Evolutionary conservation across 2,888 invertebrate species (phyloP).

Genomic region (Pyrrhia umbra): DNA sequence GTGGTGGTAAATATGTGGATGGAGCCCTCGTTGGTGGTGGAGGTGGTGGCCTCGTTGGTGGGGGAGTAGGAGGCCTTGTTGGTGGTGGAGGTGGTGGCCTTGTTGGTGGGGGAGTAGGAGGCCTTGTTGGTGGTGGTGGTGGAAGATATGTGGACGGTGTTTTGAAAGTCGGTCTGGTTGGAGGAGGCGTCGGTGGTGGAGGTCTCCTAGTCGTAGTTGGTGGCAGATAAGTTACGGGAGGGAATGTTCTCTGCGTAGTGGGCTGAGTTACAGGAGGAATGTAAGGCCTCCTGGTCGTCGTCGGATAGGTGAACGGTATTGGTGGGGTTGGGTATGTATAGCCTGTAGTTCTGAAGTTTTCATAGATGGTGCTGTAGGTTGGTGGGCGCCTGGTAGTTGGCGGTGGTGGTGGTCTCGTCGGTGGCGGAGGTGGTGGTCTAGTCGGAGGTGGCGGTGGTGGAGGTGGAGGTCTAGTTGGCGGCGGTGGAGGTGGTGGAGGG

Average conservation of each 20-base stretch:
- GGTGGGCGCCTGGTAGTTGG: constrained; percentile 48
- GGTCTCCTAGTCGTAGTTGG: constrained; percentile 32
- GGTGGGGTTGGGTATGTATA: constrained; percentile 60
- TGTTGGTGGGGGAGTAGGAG: constrained; percentile 52
- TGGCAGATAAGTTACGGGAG: constrained; percentile 30
- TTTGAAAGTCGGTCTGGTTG: constrained; percentile 51
- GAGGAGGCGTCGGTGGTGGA: constrained; percentile 50
- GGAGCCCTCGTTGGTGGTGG: constrained; percentile 43
- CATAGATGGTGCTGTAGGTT: constrained; percentile 30
- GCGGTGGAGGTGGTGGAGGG: constrained; percentile 30
- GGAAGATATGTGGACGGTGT: constrained; percentile 12
- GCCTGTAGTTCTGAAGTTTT: constrained; percentile 62
- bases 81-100: constrained; percentile 47
- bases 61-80: constrained; percentile 34
- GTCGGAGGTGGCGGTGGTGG: constrained; percentile 54
- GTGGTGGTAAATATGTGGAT: constrained; percentile 48
- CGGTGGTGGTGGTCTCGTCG: constrained; percentile 36
- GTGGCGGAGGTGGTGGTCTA: constrained; percentile 49
- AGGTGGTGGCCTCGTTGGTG: constrained; percentile 32
- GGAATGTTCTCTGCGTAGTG: no score
- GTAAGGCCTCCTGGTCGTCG: no score
- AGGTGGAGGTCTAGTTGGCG: constrained; percentile 42
- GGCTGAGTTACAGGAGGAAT: no score
- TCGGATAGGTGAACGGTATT: constrained; percentile 55
- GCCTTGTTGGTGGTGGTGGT: constrained; percentile 57